Base-by-base conservation (phyloP, 2,888 invertebrate genomes). In the Ptychoptera contaminata region DNA sequence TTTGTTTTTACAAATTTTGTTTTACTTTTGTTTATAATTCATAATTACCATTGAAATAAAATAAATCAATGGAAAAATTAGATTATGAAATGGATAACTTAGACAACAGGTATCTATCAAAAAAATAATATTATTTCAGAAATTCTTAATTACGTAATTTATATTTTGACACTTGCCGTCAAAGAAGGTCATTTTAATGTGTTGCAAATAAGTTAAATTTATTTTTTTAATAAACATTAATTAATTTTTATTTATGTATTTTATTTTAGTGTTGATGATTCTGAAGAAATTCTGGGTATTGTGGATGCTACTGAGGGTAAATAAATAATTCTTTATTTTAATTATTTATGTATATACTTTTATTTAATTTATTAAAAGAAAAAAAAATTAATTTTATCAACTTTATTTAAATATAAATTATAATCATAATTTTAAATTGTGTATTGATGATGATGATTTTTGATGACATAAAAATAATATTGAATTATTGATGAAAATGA, bases 1-100 rank as follows among this genome's bases (percentile, higher is more conserved):
- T 48, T 42, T 50, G 48, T 47, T 49, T 51, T 49, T 51, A 50
- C 39, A 45, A 50, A 11, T 49, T 45, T 45, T 48, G 48, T 7
- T 49, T 12, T 30, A 30, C n/a, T n/a, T 16, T 30, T 29, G 10
- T 14, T 15, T 14, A 16, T 14, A 9, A 40, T 40, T 50, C 42
- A 46, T 46, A 48, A 48, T 50, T 14, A 48, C 39, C 37, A 45
- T 37, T 42, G 36, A 34, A 35, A 35, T 12, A 35, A 35, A 12
- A 12, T 30, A 16, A 15, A n/a, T 16, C 6, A 23, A 42, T 42
- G 42, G 42, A 42, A 35, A 42, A 42, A 42, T 1, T 34, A 12
- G 14, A 42, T 34, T 35, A 42, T 42, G 15, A 6, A 16, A n/a
- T 42, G 12, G 35, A 42, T 42, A 34, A 34, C 8, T 34, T n/a